Conservation (phyloP, 2,888 invertebrate genomes). For the Ryuthela nishihirai region DNA sequence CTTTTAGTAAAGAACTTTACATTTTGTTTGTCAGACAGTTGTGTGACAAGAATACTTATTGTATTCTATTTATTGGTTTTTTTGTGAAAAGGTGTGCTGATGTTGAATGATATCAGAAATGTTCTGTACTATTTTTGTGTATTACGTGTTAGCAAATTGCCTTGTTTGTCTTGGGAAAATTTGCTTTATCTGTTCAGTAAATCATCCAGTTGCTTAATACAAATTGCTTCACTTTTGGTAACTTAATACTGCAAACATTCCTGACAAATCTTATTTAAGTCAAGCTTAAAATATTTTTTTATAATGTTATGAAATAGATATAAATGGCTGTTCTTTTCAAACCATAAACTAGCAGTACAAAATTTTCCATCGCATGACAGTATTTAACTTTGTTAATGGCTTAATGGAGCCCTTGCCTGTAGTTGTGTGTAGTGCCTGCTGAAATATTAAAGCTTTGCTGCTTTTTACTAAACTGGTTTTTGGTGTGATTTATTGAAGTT, state of each 20-base stretch:
- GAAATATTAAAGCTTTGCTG: background rate
- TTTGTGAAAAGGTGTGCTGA: slow-evolving; percentile 8
- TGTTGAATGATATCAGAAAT: slow-evolving; percentile 11
- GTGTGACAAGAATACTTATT: background rate
- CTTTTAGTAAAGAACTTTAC: slow-evolving; percentile 1
- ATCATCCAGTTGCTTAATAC: background rate
- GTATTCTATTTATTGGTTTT: slow-evolving; percentile 13
- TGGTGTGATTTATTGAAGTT: too few species aligned
- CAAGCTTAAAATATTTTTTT: too few species aligned
- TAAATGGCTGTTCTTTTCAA: too few species aligned
- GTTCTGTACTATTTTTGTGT: slow-evolving; percentile 9
- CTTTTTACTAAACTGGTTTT: background rate
- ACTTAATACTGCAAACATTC: too few species aligned
- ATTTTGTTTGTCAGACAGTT: background rate
- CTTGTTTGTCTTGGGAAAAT: background rate
- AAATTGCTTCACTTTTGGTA: slow-evolving; percentile 1
- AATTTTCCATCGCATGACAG: too few species aligned
- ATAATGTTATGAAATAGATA: too few species aligned
- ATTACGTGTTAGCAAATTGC: background rate
- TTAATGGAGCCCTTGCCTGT: too few species aligned
- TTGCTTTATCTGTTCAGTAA: background rate
- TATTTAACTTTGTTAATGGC: too few species aligned
- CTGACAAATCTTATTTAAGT: too few species aligned
- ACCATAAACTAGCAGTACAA: too few species aligned
- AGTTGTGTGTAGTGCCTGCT: slow-evolving; percentile 1